phyloP scores from a whole-genome alignment of 1,140 invertebrate genomes.

The Pogonus chalceus region DNA sequence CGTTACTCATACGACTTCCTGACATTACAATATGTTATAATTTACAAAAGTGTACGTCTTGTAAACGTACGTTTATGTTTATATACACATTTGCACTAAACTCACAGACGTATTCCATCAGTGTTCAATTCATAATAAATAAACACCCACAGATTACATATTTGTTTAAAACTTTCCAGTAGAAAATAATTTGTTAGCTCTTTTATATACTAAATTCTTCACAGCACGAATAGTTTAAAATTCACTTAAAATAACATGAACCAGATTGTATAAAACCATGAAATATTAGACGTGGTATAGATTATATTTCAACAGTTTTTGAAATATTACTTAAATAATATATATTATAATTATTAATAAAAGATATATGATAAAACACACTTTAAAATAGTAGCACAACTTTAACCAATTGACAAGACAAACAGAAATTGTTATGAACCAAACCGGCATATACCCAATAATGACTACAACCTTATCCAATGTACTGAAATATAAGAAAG shows the following conservation, averaged over 20 bases:
- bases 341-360: too few species aligned
- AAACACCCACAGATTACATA: neutral
- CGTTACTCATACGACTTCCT: conserved; percentile 64
- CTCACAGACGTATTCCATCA: conserved; percentile 6
- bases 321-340: neutral
- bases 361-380: neutral
- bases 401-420: neutral
- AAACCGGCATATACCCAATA: too few species aligned
- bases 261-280: neutral
- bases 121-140: conserved; percentile 1
- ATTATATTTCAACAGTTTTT: neutral
- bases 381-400: neutral
- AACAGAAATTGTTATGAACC: too few species aligned
- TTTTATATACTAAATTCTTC: neutral
- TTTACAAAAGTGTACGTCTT: neutral
- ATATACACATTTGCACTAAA: neutral
- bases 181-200: neutral
- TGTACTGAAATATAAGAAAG: too few species aligned
- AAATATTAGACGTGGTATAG: neutral
- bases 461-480: too few species aligned
- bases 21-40: conserved; percentile 44
- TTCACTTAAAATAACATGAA: neutral
- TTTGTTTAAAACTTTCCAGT: neutral
- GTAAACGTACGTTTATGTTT: neutral
- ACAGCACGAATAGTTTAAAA: neutral